Conservation (phyloP, 2,113 vertebrate genomes). For the Epinephelus fuscoguttatus region DNA sequence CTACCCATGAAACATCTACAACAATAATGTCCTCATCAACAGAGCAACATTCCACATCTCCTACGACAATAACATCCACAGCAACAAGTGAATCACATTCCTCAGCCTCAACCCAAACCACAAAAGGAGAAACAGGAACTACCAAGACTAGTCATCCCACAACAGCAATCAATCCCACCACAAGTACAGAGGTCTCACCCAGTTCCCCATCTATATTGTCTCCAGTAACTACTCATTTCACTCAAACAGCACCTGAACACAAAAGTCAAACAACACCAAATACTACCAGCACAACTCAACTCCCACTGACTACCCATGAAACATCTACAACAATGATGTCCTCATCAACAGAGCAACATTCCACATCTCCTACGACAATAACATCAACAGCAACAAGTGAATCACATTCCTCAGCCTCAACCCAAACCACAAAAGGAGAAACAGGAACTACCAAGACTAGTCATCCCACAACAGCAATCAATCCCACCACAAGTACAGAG, state of each 20-base stretch:
- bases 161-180: neutral
- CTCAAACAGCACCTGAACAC: neutral
- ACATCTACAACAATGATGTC: neutral
- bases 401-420: no score
- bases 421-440: no score
- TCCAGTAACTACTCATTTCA: neutral
- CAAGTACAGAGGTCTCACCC: neutral
- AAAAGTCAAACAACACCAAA: neutral
- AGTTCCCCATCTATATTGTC: neutral
- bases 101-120: no score
- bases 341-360: neutral
- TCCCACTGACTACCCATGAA: fast-evolving
- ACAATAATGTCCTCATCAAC: neutral
- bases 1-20: neutral
- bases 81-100: no score
- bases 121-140: no score
- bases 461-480: no score
- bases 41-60: neutral
- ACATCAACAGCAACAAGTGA: no score
- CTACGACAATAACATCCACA: no score
- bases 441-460: no score
- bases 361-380: no score
- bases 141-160: neutral
- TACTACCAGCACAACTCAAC: neutral
- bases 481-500: no score